Evolutionary conservation across 2,888 invertebrate genomes (phyloP).

Genomic region (Entomobrya multifasciata): DNA sequence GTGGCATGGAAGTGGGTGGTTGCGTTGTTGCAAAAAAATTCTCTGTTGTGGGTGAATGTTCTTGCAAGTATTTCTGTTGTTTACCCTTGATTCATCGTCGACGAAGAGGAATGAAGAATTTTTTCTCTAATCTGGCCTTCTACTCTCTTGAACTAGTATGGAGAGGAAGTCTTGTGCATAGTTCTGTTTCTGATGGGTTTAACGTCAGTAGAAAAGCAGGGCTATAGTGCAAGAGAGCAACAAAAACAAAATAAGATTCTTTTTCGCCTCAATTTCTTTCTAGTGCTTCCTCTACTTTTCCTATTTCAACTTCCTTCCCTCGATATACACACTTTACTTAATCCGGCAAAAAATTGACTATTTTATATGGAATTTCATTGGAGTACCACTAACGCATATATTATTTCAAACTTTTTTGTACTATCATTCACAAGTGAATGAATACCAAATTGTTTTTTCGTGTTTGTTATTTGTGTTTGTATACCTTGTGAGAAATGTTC

Average conservation of each 20-base stretch:
- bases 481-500: neutral
- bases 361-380: constrained; percentile 1
- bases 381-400: no score
- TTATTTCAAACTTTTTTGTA: no score
- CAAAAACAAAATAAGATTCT: neutral
- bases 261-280: neutral
- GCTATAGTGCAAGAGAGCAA: no score
- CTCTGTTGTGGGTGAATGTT: constrained; percentile 5
- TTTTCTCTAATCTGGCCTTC: neutral
- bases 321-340: no score
- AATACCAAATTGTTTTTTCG: neutral
- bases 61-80: constrained; percentile 23
- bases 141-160: neutral
- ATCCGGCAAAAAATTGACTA: no score
- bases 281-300: neutral
- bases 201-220: no score
- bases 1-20: neutral
- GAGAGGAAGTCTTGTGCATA: neutral
- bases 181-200: constrained; percentile 15
- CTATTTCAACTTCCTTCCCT: no score
- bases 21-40: neutral
- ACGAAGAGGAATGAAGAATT: no score
- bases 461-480: neutral
- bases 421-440: constrained; percentile 5
- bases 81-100: constrained; percentile 51